Base-by-base conservation (phyloP, 2,797 vertebrate genomes). In the Pterois miles region DNA sequence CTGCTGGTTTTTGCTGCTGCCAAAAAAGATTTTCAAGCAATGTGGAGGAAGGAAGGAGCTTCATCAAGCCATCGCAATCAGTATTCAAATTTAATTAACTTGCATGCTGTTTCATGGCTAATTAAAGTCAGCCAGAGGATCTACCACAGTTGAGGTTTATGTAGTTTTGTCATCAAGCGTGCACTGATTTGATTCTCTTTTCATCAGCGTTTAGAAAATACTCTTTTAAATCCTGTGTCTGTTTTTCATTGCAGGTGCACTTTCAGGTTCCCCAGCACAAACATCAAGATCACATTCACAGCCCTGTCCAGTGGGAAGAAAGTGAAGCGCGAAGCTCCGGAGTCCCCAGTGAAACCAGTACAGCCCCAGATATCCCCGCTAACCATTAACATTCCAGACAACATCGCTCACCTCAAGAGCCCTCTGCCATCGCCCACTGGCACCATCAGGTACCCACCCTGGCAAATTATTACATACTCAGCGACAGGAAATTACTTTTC, bases 351-450 rank as follows among this genome's bases (percentile, higher is more conserved):
- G 92, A 97, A 98, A 84, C 95, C 96, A 0, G 96, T 97, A 27
- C 98, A 98, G 92, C 97, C 98, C 10, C 97, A 98, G 89, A 98
- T 99, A 94, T 96, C 98, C 52, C 98, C 98, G 0, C 94, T 99
- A 78, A 99, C 97, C 93, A 99, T 99, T 94, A 98, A 96, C 97
- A 98, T 99, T 96, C 98, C 98, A 90, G 98, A 99, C 89, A 97
- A 97, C 95, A 98, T 99, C 80, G 96, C 97, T 85, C 97, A 99
- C 94, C 95, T 98, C 67, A 98, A 98, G 96, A 99, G 98, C 87
- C 98, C 98, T 20, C 96, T 99, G 73, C 98, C 98, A 2, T 98
- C 98, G 80, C 98, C 98, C 11, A 98, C 98, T 0, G 98, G 97
- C 93, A 99, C 98, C 85, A 98, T 99, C 93, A 99, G 98, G 98